Evolutionary conservation across 2,888 invertebrate genomes (phyloP).

Genomic region (Fragum sueziense): DNA sequence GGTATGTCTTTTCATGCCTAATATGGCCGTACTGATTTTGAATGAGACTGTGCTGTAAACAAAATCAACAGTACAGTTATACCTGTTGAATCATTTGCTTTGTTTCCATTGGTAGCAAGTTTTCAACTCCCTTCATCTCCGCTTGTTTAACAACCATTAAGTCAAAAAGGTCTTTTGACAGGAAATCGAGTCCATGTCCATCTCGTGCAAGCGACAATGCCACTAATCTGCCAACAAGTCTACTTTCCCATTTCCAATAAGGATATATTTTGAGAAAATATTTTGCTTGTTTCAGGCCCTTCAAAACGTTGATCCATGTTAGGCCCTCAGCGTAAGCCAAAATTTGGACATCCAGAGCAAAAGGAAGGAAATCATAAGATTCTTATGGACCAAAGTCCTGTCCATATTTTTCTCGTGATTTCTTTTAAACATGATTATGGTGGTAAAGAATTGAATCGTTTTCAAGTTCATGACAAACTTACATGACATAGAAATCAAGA

Average conservation of each 20-base stretch:
- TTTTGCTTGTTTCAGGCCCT: constrained; percentile 24
- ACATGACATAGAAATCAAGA: too few species aligned
- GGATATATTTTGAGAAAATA: constrained; percentile 27
- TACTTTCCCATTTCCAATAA: constrained; percentile 27
- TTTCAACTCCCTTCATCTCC: constrained; percentile 11
- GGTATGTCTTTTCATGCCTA: too few species aligned
- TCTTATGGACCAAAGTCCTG: too few species aligned
- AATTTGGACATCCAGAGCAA: too few species aligned
- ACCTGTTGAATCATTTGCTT: constrained; percentile 26
- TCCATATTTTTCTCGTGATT: too few species aligned
- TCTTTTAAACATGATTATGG: too few species aligned
- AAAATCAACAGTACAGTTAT: constrained; percentile 12
- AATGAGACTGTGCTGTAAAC: too few species aligned
- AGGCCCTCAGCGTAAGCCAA: constrained; percentile 22
- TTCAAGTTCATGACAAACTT: too few species aligned
- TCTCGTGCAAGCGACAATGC: constrained; percentile 22
- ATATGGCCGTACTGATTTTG: too few species aligned
- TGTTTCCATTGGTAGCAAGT: constrained; percentile 7
- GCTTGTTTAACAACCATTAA: constrained; percentile 22
- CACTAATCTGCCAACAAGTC: constrained; percentile 19
- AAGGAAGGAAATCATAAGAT: too few species aligned
- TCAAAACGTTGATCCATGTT: constrained; percentile 21
- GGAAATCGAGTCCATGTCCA: constrained; percentile 31
- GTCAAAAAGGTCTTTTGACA: constrained; percentile 11
- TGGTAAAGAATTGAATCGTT: too few species aligned